Conservation (phyloP, 2,888 invertebrate genomes). For the Limnephilus rhombicus region DNA sequence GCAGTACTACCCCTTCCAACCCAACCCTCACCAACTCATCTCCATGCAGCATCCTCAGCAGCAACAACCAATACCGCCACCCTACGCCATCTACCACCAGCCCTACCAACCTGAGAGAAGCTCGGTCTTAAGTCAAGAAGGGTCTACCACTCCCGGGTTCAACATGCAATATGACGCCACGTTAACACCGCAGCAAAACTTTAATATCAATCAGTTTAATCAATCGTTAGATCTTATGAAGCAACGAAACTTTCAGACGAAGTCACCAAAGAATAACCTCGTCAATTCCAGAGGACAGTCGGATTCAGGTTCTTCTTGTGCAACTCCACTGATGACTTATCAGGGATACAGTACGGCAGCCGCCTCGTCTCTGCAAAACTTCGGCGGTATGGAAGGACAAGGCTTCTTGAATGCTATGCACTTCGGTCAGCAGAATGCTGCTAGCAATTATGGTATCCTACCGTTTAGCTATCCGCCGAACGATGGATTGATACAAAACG, state of each 20-base stretch:
- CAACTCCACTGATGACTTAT: constrained; percentile 58
- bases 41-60: constrained; percentile 28
- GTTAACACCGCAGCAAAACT: background rate
- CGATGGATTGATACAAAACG: background rate
- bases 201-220: constrained; percentile 11
- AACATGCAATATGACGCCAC: background rate
- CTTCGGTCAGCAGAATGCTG: constrained; percentile 30
- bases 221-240: constrained; percentile 45
- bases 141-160: constrained; percentile 56
- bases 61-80: constrained; percentile 27
- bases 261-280: constrained; percentile 49
- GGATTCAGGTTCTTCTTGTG: constrained; percentile 59
- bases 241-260: constrained; percentile 36
- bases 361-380: background rate
- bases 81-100: constrained; percentile 31
- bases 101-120: constrained; percentile 35
- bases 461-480: constrained; percentile 22
- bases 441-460: constrained; percentile 32
- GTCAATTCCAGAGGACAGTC: constrained; percentile 52
- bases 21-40: constrained; percentile 42
- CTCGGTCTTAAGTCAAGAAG: constrained; percentile 53
- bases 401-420: constrained; percentile 29
- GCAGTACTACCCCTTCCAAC: constrained; percentile 57
- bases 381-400: background rate
- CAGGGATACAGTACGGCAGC: constrained; percentile 16